phyloP scores from a whole-genome alignment of 1,140 invertebrate genomes.

The Popillia japonica region DNA sequence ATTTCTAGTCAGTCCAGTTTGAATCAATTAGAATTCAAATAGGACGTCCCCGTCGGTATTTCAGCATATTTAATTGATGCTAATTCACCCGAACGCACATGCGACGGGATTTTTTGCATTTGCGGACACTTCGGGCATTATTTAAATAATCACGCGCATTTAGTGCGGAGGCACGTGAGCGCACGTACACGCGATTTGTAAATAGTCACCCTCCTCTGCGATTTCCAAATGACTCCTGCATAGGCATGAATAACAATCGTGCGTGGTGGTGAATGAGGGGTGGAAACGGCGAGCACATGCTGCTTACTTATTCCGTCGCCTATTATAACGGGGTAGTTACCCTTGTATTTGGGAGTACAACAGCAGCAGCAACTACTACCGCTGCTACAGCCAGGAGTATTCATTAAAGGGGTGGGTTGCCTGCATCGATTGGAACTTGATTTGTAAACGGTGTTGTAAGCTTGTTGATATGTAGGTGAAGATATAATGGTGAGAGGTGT shows the following conservation, averaged over 20 bases:
- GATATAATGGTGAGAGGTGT: slow-evolving; percentile 20
- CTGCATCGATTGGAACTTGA: slow-evolving; percentile 37
- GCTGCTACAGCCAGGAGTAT: neutral
- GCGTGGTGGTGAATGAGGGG: slow-evolving; percentile 16
- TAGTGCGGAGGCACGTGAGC: slow-evolving; percentile 18
- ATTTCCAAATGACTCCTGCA: slow-evolving; percentile 29
- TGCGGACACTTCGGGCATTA: neutral
- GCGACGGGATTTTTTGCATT: neutral
- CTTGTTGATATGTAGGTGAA: slow-evolving; percentile 33
- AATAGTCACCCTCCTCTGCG: slow-evolving; percentile 15
- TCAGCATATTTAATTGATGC: neutral
- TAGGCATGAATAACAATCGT: slow-evolving; percentile 36
- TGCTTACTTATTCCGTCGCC: slow-evolving; percentile 7
- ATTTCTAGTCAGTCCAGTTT: neutral
- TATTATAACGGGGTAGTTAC: slow-evolving; percentile 21
- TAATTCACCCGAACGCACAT: neutral
- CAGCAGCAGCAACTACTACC: neutral
- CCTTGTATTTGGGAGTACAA: neutral
- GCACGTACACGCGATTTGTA: neutral
- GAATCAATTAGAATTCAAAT: neutral
- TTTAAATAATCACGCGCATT: neutral
- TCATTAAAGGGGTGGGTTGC: slow-evolving; percentile 29
- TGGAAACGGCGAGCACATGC: slow-evolving; percentile 21
- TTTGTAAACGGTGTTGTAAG: slow-evolving; percentile 34
- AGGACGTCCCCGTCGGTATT: neutral